Conservation (phyloP, 1,140 invertebrate genomes). For the Ips nitidus region DNA sequence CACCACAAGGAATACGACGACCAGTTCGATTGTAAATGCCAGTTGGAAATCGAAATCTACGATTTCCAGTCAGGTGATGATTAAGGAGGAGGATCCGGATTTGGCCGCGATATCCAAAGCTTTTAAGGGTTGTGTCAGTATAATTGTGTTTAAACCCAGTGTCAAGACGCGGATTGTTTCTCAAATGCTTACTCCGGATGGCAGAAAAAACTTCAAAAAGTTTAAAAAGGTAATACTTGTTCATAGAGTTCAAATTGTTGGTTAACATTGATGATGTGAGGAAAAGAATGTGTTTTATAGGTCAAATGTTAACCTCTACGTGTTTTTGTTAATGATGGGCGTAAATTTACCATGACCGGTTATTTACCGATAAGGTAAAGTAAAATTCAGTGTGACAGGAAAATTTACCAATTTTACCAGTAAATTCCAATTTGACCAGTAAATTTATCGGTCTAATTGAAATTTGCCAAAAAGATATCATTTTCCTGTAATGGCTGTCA, state of each 20-base stretch:
- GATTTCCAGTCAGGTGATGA: not conserved
- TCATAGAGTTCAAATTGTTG: not conserved
- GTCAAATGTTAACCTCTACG: too few relatives aligned
- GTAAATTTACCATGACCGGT: too few relatives aligned
- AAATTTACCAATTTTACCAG: too few relatives aligned
- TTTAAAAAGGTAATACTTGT: constrained; percentile 33
- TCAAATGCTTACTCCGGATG: constrained; percentile 2
- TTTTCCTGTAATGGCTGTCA: too few relatives aligned
- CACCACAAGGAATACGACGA: not conserved
- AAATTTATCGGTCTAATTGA: too few relatives aligned
- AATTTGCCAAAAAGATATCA: too few relatives aligned
- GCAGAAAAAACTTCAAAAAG: constrained; percentile 30
- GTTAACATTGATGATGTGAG: not conserved
- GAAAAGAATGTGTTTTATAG: too few relatives aligned
- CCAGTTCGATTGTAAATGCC: not conserved
- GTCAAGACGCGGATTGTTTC: not conserved
- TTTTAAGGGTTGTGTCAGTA: constrained; percentile 25
- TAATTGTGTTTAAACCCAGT: constrained; percentile 9
- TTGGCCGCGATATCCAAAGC: constrained; percentile 18
- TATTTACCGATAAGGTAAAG: too few relatives aligned
- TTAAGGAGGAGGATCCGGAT: constrained; percentile 23
- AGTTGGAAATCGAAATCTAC: constrained; percentile 28
- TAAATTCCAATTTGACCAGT: too few relatives aligned
- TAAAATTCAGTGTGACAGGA: too few relatives aligned
- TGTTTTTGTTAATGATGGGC: too few relatives aligned